Evolutionary conservation across 2,797 vertebrate species (phyloP).

Genomic region (Hippoglossus hippoglossus): DNA sequence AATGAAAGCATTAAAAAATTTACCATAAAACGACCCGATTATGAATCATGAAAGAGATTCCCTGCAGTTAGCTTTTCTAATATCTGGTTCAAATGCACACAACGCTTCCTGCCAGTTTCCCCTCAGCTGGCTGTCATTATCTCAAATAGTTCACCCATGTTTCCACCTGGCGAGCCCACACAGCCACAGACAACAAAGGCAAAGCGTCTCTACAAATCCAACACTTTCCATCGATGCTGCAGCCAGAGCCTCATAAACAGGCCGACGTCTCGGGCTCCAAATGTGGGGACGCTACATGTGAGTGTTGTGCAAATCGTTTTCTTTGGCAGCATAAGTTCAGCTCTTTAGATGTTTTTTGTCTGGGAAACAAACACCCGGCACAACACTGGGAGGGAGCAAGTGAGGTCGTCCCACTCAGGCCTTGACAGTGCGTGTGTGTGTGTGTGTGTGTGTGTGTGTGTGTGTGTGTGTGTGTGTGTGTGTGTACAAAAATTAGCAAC

Average conservation of each 20-base stretch:
- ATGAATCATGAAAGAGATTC: not conserved
- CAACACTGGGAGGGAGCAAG: not conserved
- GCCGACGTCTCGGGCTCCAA: not conserved
- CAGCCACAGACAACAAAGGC: conserved; percentile 58
- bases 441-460: not conserved
- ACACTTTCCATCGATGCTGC: conserved; percentile 29
- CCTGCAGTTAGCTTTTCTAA: not conserved
- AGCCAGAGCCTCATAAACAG: conserved; percentile 10
- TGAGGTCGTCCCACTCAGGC: conserved; percentile 18
- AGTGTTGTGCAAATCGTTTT: not conserved
- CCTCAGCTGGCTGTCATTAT: conserved; percentile 74
- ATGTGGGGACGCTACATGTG: not conserved
- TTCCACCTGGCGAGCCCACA: conserved; percentile 63
- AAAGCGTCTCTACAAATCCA: conserved; percentile 21
- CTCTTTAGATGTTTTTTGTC: not conserved
- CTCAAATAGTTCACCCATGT: conserved; percentile 35
- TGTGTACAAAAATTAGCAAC: not conserved
- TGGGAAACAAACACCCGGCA: conserved; percentile 11
- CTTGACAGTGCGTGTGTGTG: not conserved
- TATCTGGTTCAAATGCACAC: conserved; percentile 6
- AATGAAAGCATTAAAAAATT: too few species aligned
- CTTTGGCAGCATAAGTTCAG: not conserved
- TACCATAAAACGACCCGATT: not conserved
- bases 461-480: not conserved
- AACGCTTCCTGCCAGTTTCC: conserved; percentile 37